Percentiles rank a stretch among this genome's conserved stretches.
phyloP scores from a whole-genome alignment of 1,140 invertebrate genomes.

The Drosophila takahashii region DNA sequence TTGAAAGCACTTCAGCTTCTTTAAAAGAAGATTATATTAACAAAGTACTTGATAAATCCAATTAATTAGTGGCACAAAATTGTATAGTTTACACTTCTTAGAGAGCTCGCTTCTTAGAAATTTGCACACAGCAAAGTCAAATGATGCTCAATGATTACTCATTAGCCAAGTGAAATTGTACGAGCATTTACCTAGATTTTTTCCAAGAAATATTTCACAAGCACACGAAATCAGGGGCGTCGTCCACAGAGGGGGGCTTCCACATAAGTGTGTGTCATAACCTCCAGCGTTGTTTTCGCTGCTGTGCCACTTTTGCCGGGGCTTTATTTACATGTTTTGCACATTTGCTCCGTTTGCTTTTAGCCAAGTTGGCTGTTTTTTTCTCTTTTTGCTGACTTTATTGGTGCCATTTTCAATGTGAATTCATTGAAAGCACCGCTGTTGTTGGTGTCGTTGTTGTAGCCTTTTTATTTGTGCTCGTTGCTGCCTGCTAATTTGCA shows the following conservation, averaged over 20 bases:
- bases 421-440: slow-evolving; percentile 56
- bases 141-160: slow-evolving; percentile 28
- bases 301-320: slow-evolving; percentile 65
- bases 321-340: slow-evolving; percentile 70
- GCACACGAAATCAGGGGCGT: not conserved
- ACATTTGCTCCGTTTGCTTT: slow-evolving; percentile 61
- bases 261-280: slow-evolving; percentile 40
- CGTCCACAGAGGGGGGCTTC: not conserved
- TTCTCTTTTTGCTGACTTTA: slow-evolving; percentile 41
- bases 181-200: slow-evolving; percentile 36
- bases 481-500: slow-evolving; percentile 62
- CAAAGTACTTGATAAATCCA: too few species aligned
- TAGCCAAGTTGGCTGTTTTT: slow-evolving; percentile 54
- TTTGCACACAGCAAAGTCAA: not conserved
- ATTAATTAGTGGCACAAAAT: not conserved
- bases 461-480: slow-evolving; percentile 43
- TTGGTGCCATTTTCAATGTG: slow-evolving; percentile 67
- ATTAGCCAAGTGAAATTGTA: slow-evolving; percentile 32
- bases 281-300: slow-evolving; percentile 45
- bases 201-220: slow-evolving; percentile 48
- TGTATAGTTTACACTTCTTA: not conserved
- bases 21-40: too few species aligned
- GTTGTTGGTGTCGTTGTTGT: slow-evolving; percentile 19
- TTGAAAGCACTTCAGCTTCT: too few species aligned
- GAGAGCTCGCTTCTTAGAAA: too few species aligned